Percentiles rank a stretch among this genome's conserved stretches.
phyloP scores from a whole-genome alignment of 2,888 invertebrate genomes.

The Erebia palarica region DNA sequence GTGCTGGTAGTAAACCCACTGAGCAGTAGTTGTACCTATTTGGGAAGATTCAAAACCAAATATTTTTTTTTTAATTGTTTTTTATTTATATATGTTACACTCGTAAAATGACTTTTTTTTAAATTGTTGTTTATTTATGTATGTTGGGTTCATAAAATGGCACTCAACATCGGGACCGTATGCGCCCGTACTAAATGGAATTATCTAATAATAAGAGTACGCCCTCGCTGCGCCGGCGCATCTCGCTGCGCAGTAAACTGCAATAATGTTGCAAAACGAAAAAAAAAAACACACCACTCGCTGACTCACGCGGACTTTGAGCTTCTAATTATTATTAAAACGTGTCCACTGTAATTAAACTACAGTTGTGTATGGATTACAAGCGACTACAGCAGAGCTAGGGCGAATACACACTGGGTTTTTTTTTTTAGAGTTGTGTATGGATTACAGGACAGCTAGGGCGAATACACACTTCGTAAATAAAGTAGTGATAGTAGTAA shows the following conservation, averaged over 20 bases:
- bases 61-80: no score
- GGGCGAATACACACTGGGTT: no score
- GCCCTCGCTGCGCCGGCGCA: conserved; percentile 42
- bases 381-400: neutral
- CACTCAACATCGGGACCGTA: neutral
- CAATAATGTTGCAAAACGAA: conserved; percentile 37
- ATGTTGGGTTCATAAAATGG: no score
- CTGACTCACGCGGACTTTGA: conserved; percentile 34
- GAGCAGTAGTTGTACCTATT: no score
- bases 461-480: no score
- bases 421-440: conserved; percentile 5
- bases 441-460: neutral
- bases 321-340: conserved; percentile 31
- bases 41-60: no score
- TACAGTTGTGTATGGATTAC: neutral
- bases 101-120: no score
- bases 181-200: conserved; percentile 35
- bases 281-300: conserved; percentile 19
- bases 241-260: conserved; percentile 44
- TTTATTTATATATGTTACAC: no score
- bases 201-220: conserved; percentile 45
- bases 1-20: no score
- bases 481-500: no score
- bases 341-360: conserved; percentile 17
- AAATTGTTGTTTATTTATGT: no score